These are phyloP conservation scores for Eubasilissa regina DNA, from an alignment of 1,140 invertebrate genomes.

Conservation along the genomic window DNA sequence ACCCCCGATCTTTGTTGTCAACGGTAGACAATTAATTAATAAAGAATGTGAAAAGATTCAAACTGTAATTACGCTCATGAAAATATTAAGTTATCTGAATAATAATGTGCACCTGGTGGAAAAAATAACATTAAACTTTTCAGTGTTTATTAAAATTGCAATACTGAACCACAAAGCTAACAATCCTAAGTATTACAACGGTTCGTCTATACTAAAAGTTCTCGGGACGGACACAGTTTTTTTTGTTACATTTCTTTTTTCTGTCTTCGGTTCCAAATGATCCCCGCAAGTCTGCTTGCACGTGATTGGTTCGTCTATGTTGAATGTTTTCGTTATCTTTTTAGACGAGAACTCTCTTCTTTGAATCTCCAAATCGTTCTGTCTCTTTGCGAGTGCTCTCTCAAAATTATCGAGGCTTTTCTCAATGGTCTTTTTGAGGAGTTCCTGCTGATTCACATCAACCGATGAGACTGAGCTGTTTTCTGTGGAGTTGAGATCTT, in stretches of 20 bases:
- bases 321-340: conserved; percentile 61
- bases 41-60: no score
- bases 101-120: not conserved
- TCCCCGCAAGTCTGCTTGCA: conserved; percentile 38
- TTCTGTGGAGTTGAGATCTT: conserved; percentile 46
- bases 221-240: conserved; percentile 62
- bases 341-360: conserved; percentile 49
- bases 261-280: conserved; percentile 28
- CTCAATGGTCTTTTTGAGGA: conserved; percentile 63
- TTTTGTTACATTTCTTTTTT: not conserved
- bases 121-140: not conserved
- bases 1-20: no score
- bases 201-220: conserved; percentile 78
- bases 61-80: no score
- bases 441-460: conserved; percentile 30
- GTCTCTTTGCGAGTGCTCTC: conserved; percentile 60
- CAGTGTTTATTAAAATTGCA: no score
- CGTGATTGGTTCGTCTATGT: conserved; percentile 54
- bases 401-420: conserved; percentile 65
- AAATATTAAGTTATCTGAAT: not conserved
- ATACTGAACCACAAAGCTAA: not conserved
- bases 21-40: no score
- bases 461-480: conserved; percentile 41
- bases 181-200: conserved; percentile 63
- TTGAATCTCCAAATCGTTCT: conserved; percentile 48